Conservation (phyloP, 2,113 vertebrate genomes). For the Xenopus tropicalis region UCB_Xtro_10.0 CM004447.2:131024501-131025000, state of each 20-base stretch:
- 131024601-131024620: too few species aligned
- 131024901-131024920: conserved; percentile 36
- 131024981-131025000: conserved; percentile 34
- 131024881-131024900: conserved; percentile 30
- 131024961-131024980: conserved; percentile 32
- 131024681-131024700: neutral
- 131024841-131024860: conserved; percentile 36
- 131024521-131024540: too few species aligned
- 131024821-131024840: conserved; percentile 40
- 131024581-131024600: too few species aligned
- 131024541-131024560: too few species aligned
- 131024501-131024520: too few species aligned
- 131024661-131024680: too few species aligned
- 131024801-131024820: conserved; percentile 39
- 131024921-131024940: conserved; percentile 35
- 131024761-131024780: conserved; percentile 30
- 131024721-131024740: conserved; percentile 14
- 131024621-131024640: too few species aligned
- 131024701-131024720: neutral
- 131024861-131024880: conserved; percentile 42
- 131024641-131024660: too few species aligned
- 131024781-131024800: conserved; percentile 32
- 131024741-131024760: conserved; percentile 18
- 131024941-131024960: conserved; percentile 38
- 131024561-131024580: too few species aligned